Evolutionary conservation across 92 coral and sea anemone genomes (phyloP), one percentile per base, ranked within the genome.

Genomic region (Palythoa caribaeorum): DNA sequence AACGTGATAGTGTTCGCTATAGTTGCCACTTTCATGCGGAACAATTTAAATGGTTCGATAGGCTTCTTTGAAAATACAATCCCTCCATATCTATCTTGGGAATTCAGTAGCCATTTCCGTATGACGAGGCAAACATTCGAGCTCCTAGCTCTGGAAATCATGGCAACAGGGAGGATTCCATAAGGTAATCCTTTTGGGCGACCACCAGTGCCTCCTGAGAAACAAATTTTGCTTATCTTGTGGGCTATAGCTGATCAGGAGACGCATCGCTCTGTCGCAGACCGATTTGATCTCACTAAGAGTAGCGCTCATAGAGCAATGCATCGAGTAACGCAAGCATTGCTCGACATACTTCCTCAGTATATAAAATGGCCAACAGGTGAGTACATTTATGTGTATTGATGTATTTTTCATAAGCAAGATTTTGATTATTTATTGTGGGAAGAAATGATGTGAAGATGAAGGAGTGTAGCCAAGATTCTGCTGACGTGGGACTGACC

Each of bases 301-400:
- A 88, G 90, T 69, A 88, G 90, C 52, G 80, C 77, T 9, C 70
- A 88, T 28, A 88, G 90, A 71, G 85, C 77, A 68, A 76, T 69
- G 17, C 68, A 38, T 59, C 83, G 90, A 39, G 79, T 19, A 51
- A 71, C 87, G 57, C 48, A 21, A 38, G 87, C 71, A 44, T 76
- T 88, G 50, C 48, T 71, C 60, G 87, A 80, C 35, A 75, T 88
- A 54, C 51, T 52, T 77, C 70, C 90, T 59, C 48, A 16, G 39
- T 79, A 71, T 71, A 88, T 88, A 15, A 88, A 73, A 71, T 88
- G 87, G 90, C 90, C 90, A 28, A 79, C 69, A 59, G 87, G 89
- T 75, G 73, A 86, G 73, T 86, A 62, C 44, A 78, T 62, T 62
- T 62, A 62, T 62, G 69, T 7, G 69, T 62, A 62, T 62, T 62